These are phyloP conservation scores for Triplophysa tibetana DNA, from an alignment of 2,113 vertebrate species.

Conservation along the genomic window DNA sequence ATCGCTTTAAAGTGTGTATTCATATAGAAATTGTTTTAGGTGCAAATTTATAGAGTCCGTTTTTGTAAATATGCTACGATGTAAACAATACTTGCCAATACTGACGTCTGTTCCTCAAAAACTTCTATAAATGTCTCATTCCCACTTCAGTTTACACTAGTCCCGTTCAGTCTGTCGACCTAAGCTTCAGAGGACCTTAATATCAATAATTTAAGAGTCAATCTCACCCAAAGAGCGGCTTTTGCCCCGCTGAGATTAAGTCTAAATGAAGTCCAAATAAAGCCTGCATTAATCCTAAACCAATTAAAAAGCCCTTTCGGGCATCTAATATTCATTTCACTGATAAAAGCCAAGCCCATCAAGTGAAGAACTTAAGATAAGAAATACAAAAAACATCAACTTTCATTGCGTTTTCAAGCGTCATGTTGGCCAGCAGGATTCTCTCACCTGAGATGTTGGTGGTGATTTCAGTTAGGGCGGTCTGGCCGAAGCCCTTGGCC, in stretches of 20 bases:
- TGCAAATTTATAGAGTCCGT: no score
- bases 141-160: not conserved
- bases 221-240: not conserved
- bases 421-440: not conserved
- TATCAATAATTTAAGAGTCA: not conserved
- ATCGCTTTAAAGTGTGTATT: no score
- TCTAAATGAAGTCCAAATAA: constrained; percentile 23
- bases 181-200: not conserved
- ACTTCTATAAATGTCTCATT: not conserved
- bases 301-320: constrained; percentile 17
- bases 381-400: not conserved
- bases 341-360: constrained; percentile 17
- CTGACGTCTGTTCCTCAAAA: no score
- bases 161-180: not conserved
- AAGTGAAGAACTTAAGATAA: not conserved
- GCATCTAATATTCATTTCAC: constrained; percentile 19
- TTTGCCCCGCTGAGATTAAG: not conserved
- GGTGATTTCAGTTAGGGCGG: constrained; percentile 90
- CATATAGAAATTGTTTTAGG: no score
- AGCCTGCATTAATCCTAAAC: constrained; percentile 22
- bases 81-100: no score
- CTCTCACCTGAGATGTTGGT: constrained; percentile 92
- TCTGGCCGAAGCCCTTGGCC: constrained; percentile 91
- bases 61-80: no score
- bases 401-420: not conserved